Evolutionary conservation across 2,113 vertebrate genomes (phyloP).

Genomic region (Caretta caretta): DNA sequence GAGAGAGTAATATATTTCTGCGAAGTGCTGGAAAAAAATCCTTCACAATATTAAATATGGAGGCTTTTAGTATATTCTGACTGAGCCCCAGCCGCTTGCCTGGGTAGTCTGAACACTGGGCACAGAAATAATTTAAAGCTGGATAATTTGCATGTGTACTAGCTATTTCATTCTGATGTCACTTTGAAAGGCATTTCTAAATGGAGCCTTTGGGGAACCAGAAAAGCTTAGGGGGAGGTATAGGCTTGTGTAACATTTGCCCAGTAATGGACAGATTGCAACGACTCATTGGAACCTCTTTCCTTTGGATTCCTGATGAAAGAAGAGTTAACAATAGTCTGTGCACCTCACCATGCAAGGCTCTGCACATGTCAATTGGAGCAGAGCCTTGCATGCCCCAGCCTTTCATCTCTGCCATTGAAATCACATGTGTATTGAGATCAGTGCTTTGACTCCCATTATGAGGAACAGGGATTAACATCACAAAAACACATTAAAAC

Average conservation of each 20-base stretch:
- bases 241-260: neutral
- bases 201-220: neutral
- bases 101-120: neutral
- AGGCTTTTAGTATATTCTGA: neutral
- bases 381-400: neutral
- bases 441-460: neutral
- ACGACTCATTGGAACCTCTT: neutral
- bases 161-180: neutral
- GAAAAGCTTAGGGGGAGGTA: neutral
- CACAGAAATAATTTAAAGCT: neutral
- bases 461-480: neutral
- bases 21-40: constrained; percentile 1
- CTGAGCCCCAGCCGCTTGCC: neutral
- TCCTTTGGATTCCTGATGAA: neutral
- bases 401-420: neutral
- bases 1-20: constrained; percentile 3
- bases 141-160: neutral
- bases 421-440: neutral
- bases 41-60: neutral
- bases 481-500: neutral
- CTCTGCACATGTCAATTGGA: rapidly evolving
- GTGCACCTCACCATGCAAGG: neutral
- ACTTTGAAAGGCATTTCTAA: neutral
- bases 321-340: neutral
- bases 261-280: neutral